Evolutionary conservation across 64 coral and sea anemone genomes (phyloP).

Genomic region (Dendronephthya gigantea): DNA sequence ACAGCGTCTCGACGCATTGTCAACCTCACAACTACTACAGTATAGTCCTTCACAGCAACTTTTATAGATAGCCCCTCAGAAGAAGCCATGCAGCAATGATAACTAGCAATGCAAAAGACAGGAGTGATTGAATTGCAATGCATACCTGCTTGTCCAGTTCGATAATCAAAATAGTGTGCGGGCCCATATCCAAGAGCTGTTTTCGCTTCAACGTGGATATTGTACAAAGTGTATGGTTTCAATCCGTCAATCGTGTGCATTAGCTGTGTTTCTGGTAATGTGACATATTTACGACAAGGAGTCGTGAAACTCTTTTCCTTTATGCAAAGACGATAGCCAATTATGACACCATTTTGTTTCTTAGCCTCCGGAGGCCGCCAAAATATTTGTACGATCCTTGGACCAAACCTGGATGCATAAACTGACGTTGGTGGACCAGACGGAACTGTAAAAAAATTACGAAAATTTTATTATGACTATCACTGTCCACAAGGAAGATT

Average conservation of each 20-base stretch:
- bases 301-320: not conserved
- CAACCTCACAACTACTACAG: too few relatives aligned
- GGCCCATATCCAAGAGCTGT: not conserved
- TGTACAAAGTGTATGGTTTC: not conserved
- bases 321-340: not conserved
- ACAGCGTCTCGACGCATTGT: too few relatives aligned
- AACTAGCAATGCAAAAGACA: too few relatives aligned
- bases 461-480: too few relatives aligned
- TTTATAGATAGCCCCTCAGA: too few relatives aligned
- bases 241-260: not conserved
- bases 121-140: too few relatives aligned
- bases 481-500: too few relatives aligned
- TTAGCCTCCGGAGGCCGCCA: not conserved
- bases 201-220: not conserved
- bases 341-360: not conserved
- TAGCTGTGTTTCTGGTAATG: not conserved
- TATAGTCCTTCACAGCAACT: too few relatives aligned
- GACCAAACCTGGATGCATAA: not conserved
- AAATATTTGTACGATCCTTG: not conserved
- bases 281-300: not conserved
- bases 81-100: too few relatives aligned
- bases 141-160: not conserved
- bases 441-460: not conserved
- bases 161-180: not conserved
- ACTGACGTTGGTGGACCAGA: not conserved